These are phyloP conservation scores for Chrysina gloriosa DNA, from an alignment of 2,888 invertebrate species.

Conservation along the genomic window DNA sequence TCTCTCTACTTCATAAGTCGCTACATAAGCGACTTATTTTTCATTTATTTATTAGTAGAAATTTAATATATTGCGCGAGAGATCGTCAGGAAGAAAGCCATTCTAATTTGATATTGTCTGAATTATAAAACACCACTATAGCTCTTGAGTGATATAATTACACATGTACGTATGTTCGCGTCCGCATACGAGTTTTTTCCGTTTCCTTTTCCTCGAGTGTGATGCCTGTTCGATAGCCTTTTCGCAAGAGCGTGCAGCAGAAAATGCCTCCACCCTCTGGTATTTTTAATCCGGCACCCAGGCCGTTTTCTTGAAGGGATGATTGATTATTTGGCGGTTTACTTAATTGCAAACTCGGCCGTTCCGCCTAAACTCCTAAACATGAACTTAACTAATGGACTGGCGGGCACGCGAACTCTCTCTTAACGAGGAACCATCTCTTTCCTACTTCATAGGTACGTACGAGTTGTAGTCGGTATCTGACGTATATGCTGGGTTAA, in stretches of 20 bases:
- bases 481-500: constrained; percentile 7
- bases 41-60: too few relatives aligned
- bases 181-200: constrained; percentile 22
- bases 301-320: constrained; percentile 55
- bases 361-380: constrained; percentile 57
- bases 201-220: constrained; percentile 5
- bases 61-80: constrained; percentile 7
- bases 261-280: constrained; percentile 43
- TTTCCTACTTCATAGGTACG: not conserved
- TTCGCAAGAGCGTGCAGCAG: not conserved
- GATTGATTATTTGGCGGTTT: constrained; percentile 59
- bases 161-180: not conserved
- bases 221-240: constrained; percentile 1
- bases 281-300: constrained; percentile 52
- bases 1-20: too few relatives aligned
- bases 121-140: constrained; percentile 32
- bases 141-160: constrained; percentile 27
- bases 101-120: constrained; percentile 40
- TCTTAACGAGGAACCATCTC: constrained; percentile 34
- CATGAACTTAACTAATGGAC: constrained; percentile 61
- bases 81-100: not conserved
- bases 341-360: constrained; percentile 58
- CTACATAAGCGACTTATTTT: too few relatives aligned
- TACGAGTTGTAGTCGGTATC: not conserved
- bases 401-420: constrained; percentile 54